phyloP scores from a whole-genome alignment of 2,797 vertebrate genomes.

The Sphenodon punctatus region DNA sequence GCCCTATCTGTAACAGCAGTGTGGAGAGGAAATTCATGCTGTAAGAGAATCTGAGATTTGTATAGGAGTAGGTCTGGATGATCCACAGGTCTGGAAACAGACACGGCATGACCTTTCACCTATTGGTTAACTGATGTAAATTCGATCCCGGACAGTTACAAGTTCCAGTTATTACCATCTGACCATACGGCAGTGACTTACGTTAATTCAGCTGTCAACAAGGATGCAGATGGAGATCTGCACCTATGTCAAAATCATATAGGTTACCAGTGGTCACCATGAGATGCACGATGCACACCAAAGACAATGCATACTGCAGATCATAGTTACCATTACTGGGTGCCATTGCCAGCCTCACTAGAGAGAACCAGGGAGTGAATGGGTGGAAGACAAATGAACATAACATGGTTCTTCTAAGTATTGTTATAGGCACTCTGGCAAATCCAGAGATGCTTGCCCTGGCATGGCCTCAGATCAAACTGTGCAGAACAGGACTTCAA shows the following conservation, averaged over 20 bases:
- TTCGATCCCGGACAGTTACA: background rate
- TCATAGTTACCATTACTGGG: too few species aligned
- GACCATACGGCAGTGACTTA: background rate
- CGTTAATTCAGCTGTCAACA: background rate
- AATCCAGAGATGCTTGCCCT: too few species aligned
- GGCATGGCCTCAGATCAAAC: too few species aligned
- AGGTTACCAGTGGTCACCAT: too few species aligned
- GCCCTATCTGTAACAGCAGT: background rate
- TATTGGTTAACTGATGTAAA: background rate
- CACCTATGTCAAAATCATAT: too few species aligned
- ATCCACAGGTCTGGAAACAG: background rate
- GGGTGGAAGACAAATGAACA: too few species aligned
- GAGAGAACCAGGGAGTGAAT: too few species aligned
- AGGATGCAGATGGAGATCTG: background rate
- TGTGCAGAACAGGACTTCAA: background rate
- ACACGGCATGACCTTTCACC: background rate
- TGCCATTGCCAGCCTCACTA: too few species aligned
- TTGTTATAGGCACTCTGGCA: too few species aligned
- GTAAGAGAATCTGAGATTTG: background rate
- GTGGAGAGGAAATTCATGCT: accelerated
- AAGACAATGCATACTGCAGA: too few species aligned
- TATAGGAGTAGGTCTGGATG: background rate
- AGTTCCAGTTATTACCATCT: background rate
- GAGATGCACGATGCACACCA: too few species aligned
- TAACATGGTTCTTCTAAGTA: too few species aligned